These are phyloP conservation scores for Tretioscincus oriximinensis DNA, from an alignment of 2,113 vertebrate genomes.

Conservation along the genomic window DNA sequence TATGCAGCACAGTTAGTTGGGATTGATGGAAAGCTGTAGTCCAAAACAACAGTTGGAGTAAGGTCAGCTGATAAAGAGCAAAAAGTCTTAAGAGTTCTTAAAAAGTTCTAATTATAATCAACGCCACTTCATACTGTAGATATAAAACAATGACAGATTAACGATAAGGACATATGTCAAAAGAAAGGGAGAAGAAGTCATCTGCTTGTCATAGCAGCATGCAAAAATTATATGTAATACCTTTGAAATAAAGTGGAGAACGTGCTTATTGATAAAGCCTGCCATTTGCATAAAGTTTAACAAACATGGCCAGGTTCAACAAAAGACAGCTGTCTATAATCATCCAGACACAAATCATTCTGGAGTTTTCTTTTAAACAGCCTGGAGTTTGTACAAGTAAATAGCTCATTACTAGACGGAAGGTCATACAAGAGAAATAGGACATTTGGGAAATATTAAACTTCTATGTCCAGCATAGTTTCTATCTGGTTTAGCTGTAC, in stretches of 20 bases:
- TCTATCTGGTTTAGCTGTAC: slow-evolving; percentile 40
- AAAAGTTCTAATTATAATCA: background rate
- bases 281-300: background rate
- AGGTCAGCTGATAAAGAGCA: no score
- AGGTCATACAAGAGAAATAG: slow-evolving; percentile 31
- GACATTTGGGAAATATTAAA: slow-evolving; percentile 56
- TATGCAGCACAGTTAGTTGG: no score
- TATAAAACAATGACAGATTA: background rate
- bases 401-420: slow-evolving; percentile 48
- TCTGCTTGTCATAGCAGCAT: background rate
- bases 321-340: slow-evolving; percentile 28
- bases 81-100: background rate
- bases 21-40: no score
- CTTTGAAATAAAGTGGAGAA: background rate
- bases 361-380: slow-evolving; percentile 44
- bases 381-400: slow-evolving; percentile 43
- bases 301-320: slow-evolving; percentile 19
- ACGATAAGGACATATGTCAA: no score
- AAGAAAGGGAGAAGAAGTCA: background rate
- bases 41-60: no score
- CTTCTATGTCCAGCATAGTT: slow-evolving; percentile 56
- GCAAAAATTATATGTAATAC: background rate
- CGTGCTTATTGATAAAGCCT: background rate
- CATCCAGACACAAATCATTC: slow-evolving; percentile 3
- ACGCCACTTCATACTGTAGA: background rate